Percentiles rank a stretch among this genome's conserved stretches.
phyloP scores from a whole-genome alignment of 2,113 vertebrate species.

The Glareola pratincola region DNA sequence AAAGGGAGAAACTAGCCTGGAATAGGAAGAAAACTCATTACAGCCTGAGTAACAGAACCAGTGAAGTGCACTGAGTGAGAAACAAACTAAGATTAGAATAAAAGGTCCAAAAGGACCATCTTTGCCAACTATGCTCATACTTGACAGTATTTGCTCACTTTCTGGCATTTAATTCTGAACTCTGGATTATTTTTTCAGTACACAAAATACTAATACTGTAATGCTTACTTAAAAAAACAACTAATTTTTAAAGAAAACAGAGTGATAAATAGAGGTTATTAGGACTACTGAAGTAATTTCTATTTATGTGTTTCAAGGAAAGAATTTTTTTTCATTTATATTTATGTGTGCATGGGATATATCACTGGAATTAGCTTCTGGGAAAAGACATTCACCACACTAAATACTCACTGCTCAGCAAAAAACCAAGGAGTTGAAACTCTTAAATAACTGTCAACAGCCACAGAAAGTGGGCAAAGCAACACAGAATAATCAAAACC shows the following conservation, averaged over 20 bases:
- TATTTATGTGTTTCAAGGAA: background rate
- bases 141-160: background rate
- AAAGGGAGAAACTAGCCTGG: background rate
- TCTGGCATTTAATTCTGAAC: background rate
- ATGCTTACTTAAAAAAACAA: background rate
- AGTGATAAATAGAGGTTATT: background rate
- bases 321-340: background rate
- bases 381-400: constrained; percentile 28
- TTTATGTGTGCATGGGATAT: constrained; percentile 5
- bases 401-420: constrained; percentile 61
- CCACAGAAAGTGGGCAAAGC: constrained; percentile 69
- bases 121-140: background rate
- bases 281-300: background rate
- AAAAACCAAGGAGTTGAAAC: constrained; percentile 30
- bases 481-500: constrained; percentile 74
- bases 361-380: constrained; percentile 44
- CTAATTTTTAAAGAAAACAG: background rate
- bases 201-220: background rate
- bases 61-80: background rate
- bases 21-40: background rate
- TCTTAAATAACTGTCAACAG: constrained; percentile 70
- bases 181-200: background rate
- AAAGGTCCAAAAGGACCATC: background rate
- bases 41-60: background rate
- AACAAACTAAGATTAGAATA: background rate